Percentiles rank a stretch among this genome's conserved stretches.
Conservation (phyloP, 2,113 vertebrate species). For the Lampris incognitus region DNA sequence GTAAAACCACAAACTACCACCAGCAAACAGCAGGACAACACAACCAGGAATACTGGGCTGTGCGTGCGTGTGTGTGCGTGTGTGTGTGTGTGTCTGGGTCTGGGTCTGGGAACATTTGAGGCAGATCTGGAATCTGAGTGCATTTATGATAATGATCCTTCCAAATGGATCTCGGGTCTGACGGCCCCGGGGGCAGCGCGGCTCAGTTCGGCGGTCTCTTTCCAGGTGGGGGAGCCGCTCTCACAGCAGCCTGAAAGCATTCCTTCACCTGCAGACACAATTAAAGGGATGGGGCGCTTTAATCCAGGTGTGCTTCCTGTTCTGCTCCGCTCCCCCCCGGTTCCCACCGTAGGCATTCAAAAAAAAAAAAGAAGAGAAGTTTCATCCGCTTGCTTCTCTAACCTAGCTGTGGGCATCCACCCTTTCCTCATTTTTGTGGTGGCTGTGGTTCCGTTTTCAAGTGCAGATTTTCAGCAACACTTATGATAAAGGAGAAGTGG, state of each 20-base stretch:
- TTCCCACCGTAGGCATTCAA: too few relatives aligned
- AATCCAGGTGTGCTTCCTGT: constrained; percentile 29
- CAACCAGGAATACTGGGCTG: not conserved
- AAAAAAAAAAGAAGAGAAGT: not conserved
- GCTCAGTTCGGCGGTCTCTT: not conserved
- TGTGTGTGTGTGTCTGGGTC: not conserved
- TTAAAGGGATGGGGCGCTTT: constrained; percentile 6
- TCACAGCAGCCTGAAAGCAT: constrained; percentile 14
- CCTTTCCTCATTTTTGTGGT: constrained; percentile 5
- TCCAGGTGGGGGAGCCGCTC: constrained; percentile 2
- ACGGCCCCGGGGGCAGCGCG: not conserved
- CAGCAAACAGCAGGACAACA: constrained; percentile 21
- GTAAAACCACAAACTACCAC: constrained; percentile 6
- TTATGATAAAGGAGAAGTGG: constrained; percentile 40
- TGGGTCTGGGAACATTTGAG: not conserved
- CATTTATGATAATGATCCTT: constrained; percentile 9
- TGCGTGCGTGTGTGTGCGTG: not conserved
- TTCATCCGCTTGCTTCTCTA: not conserved
- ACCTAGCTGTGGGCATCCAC: not conserved
- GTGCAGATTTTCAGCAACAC: constrained; percentile 30
- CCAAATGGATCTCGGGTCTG: constrained; percentile 9
- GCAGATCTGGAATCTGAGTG: not conserved
- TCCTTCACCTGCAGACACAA: constrained; percentile 11
- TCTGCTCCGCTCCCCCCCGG: too few relatives aligned
- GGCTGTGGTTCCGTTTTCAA: constrained; percentile 2